Conservation (phyloP, 2,888 invertebrate species). For the Podotricha telesiphe region DNA sequence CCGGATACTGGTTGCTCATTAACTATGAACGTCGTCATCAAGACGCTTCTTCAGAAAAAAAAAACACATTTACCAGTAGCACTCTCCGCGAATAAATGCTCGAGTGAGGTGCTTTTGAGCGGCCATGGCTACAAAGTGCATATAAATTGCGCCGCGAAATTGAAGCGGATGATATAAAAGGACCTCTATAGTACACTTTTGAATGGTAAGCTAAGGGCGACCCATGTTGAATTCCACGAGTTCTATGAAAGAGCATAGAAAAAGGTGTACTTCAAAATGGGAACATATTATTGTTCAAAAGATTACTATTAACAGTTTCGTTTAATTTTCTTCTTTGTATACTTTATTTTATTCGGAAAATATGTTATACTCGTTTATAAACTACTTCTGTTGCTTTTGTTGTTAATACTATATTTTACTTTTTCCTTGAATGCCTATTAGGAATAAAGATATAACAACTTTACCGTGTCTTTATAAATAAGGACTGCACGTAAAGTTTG, state of each 20-base stretch:
- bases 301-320: constrained; percentile 39
- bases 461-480: too few species aligned
- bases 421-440: too few species aligned
- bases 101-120: constrained; percentile 71
- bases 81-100: constrained; percentile 73
- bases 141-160: constrained; percentile 80
- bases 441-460: too few species aligned
- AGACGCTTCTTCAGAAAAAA: constrained; percentile 78
- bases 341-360: not conserved
- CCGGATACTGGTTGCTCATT: constrained; percentile 81
- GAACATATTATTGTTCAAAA: constrained; percentile 46
- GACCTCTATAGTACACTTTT: constrained; percentile 63
- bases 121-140: constrained; percentile 78
- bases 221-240: constrained; percentile 62
- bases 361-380: not conserved
- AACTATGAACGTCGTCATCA: constrained; percentile 83
- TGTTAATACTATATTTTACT: not conserved
- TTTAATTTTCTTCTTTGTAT: constrained; percentile 6
- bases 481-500: too few species aligned
- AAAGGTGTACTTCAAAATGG: constrained; percentile 46
- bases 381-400: not conserved
- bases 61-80: constrained; percentile 76
- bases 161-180: constrained; percentile 77
- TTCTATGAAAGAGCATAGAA: constrained; percentile 55
- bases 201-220: constrained; percentile 68